Percentiles rank a stretch among this genome's conserved stretches.
Evolutionary conservation across 2,113 vertebrate species (phyloP).

Genomic region (Paradoxurus hermaphroditus): DNA sequence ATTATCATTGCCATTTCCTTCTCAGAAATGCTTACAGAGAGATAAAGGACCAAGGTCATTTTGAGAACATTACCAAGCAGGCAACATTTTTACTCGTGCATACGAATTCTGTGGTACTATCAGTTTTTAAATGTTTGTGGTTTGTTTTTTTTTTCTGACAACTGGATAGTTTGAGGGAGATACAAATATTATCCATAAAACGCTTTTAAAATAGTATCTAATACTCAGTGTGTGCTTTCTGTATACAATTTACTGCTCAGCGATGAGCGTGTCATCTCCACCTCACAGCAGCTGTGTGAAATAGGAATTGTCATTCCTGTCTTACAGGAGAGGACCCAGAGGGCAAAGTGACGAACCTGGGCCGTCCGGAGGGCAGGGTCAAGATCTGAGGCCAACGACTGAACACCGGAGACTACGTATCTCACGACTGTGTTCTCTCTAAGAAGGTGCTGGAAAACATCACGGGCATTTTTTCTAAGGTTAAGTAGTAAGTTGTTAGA

Average conservation of each 20-base stretch:
- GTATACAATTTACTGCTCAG: not conserved
- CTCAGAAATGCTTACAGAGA: constrained; percentile 67
- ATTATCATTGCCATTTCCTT: constrained; percentile 76
- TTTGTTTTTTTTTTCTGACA: not conserved
- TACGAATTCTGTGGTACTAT: constrained; percentile 35
- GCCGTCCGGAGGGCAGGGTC: not conserved
- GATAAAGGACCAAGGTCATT: constrained; percentile 53
- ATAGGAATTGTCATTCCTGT: not conserved
- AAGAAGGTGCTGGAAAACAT: not conserved
- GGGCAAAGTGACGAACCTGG: too few relatives aligned
- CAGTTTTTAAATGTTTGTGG: not conserved
- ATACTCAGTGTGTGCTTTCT: not conserved
- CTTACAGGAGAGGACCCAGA: not conserved
- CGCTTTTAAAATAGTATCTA: not conserved
- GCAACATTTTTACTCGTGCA: not conserved
- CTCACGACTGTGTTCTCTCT: not conserved
- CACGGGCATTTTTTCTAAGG: not conserved
- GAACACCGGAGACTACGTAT: rapidly evolving
- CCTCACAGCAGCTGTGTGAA: not conserved
- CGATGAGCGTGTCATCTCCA: not conserved
- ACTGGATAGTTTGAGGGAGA: not conserved
- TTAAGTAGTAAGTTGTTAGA: not conserved
- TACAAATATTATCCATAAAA: not conserved
- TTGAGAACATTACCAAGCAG: constrained; percentile 32
- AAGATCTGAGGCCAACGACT: not conserved